Conservation (phyloP, 2,113 vertebrate genomes). For the Galemys pyrenaicus region DNA sequence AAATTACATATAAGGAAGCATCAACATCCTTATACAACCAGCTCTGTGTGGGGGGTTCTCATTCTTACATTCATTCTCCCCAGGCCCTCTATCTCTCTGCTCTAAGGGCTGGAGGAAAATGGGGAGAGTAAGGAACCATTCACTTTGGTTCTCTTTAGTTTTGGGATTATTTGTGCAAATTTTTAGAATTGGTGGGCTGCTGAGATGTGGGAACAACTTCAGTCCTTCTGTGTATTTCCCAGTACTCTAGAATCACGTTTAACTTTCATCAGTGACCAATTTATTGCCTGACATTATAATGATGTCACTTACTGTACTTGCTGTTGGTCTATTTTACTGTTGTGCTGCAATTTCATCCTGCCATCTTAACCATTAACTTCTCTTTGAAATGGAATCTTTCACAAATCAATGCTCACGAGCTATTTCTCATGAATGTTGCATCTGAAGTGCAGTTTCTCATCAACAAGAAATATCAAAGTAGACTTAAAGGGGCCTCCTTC, state of each 20-base stretch:
- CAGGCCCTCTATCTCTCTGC: background rate
- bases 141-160: background rate
- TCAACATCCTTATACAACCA: background rate
- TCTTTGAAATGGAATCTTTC: background rate
- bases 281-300: background rate
- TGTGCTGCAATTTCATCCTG: background rate
- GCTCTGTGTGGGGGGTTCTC: too few relatives aligned
- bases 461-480: background rate
- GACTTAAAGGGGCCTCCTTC: too few relatives aligned
- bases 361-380: background rate
- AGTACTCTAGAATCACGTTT: background rate
- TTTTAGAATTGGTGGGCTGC: background rate
- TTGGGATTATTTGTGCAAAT: background rate
- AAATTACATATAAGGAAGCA: too few relatives aligned
- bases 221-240: background rate
- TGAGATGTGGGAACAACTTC: background rate
- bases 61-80: background rate
- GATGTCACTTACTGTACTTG: background rate
- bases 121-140: background rate
- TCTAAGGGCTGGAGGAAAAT: background rate
- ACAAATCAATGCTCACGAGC: background rate
- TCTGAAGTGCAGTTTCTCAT: background rate
- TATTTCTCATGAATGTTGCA: background rate
- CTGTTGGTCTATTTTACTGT: background rate
- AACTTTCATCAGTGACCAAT: background rate